phyloP scores from a whole-genome alignment of 1,140 invertebrate species.

The Drosophila tani region DNA sequence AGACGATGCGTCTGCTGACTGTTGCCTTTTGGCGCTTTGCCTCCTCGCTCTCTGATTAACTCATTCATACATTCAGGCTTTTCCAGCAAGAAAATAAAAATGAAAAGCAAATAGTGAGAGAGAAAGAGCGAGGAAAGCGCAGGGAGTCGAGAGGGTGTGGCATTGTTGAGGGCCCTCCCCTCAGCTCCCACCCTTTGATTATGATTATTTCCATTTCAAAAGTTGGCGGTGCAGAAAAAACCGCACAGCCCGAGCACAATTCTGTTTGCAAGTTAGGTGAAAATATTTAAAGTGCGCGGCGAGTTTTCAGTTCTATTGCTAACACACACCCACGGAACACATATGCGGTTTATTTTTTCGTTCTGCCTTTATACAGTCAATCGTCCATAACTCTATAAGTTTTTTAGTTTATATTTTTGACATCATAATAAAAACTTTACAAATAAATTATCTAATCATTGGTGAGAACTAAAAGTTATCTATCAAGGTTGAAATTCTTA shows the following conservation, averaged over 20 bases:
- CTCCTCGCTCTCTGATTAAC: conserved; percentile 67
- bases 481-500: no score
- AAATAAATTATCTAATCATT: no score
- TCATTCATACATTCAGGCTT: conserved; percentile 73
- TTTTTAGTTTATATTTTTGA: not conserved
- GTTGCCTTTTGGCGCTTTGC: conserved; percentile 71
- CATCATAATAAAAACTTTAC: no score
- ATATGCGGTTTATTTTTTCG: not conserved
- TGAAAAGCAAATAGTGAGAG: conserved; percentile 3
- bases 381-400: not conserved
- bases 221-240: conserved; percentile 65
- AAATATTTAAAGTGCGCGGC: conserved; percentile 72
- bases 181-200: conserved; percentile 44
- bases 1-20: conserved; percentile 63
- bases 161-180: conserved; percentile 45
- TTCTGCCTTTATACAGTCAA: not conserved
- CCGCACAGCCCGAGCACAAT: conserved; percentile 51
- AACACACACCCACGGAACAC: conserved; percentile 28
- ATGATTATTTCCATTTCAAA: conserved; percentile 70
- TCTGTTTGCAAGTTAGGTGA: conserved; percentile 68
- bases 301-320: conserved; percentile 39
- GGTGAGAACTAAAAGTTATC: no score
- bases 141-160: conserved; percentile 34
- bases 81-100: conserved; percentile 25
- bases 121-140: not conserved